These are phyloP conservation scores for Holothuria scabra DNA, from an alignment of 53 echinoderm and acorn worm genomes.

Conservation along the genomic window DNA sequence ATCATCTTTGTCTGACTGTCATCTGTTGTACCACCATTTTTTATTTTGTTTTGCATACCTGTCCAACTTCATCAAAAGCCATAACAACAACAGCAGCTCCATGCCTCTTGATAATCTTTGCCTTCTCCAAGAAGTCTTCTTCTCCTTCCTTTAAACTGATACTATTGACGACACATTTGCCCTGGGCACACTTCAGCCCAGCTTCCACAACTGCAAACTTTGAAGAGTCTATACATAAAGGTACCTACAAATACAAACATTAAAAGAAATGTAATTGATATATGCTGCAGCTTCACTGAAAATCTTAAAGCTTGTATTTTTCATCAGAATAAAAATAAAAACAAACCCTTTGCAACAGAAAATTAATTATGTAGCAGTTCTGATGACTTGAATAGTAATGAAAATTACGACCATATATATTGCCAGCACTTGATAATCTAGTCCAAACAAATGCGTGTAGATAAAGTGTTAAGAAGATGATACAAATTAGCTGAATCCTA, in stretches of 20 bases:
- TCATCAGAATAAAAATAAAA: no score
- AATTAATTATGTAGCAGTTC: no score
- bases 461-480: no score
- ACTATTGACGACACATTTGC: slow-evolving; percentile 97
- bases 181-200: slow-evolving; percentile 90
- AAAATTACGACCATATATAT: no score
- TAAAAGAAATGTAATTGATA: no score
- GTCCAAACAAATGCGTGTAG: no score
- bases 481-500: no score
- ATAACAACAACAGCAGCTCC: slow-evolving; percentile 96
- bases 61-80: slow-evolving; percentile 98
- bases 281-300: no score
- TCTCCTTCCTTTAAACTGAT: slow-evolving; percentile 96
- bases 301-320: no score
- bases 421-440: no score
- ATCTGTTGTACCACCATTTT: neutral
- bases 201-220: slow-evolving; percentile 98
- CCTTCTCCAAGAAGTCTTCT: slow-evolving; percentile 88
- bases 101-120: slow-evolving; percentile 81
- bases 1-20: neutral
- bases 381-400: no score
- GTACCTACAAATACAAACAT: slow-evolving; percentile 62
- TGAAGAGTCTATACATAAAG: slow-evolving; percentile 94
- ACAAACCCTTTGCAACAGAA: no score
- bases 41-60: slow-evolving; percentile 54